Base-by-base conservation (phyloP, 1,140 invertebrate species). In the Meloidogyne chitwoodi region DNA sequence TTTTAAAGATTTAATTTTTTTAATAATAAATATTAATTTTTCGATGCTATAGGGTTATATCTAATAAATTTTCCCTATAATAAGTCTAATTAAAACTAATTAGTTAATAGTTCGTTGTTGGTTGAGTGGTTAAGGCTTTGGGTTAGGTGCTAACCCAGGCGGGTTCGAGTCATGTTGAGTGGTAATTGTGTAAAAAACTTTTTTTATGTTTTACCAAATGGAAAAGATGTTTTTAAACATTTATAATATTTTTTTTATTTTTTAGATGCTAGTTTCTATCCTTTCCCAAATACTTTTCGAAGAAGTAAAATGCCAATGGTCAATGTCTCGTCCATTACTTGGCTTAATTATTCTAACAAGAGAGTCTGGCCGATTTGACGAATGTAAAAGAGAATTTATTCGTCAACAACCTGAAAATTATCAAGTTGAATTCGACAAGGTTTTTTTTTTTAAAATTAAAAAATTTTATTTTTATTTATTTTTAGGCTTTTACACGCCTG, bases 361-460 rank as follows among this genome's bases (percentile, higher is more conserved):
- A 44, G 56, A 79, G 26, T 48, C 29, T 8, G 68, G 38, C 22
- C 29, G 67, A 19, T 79, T 74, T 56, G 63, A 74, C 38, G 29
- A 63, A 31, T 79, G 78, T 61, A 79, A 80, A 62, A 67, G 68
- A 26, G 78, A 79, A 24, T 80, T 79, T 26, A 81, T 79, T 75
- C 31, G 27, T 19, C 44, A 64, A 41, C 78, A 79, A 71, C 78
- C 78, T 10, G 26, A 29, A 31, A 38, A 16, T 56, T 41, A 38
- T 24, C 75, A 76, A 19, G 16, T 19, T 11, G n/a, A n/a, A 44
- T 63, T 76, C 2, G 48, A 76, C 24, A 48, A 75, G 70, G 74
- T 68, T 68, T 26, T 16, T 26, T 22, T 11, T 65, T n/a, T 6
- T 19, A 69, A 6, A 72, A 73, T 34, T 27, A 16, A 24, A 38